Evolutionary conservation across 1,140 invertebrate genomes (phyloP).

Genomic region (Latrodectus geometricus): DNA sequence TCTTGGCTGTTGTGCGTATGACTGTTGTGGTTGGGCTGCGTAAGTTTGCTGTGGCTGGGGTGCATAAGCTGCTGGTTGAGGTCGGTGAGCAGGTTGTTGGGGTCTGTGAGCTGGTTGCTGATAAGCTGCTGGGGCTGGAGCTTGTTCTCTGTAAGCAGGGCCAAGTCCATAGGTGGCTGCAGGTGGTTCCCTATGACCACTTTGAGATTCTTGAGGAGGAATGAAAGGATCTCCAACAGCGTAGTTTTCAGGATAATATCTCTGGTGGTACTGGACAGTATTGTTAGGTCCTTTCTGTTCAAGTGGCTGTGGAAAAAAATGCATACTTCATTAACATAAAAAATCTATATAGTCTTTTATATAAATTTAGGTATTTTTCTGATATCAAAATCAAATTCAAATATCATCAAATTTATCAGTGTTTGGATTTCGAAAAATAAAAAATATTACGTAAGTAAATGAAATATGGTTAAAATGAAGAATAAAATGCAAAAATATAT

Average conservation of each 20-base stretch:
- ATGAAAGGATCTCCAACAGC: slow-evolving; percentile 56
- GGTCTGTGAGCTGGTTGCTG: slow-evolving; percentile 19
- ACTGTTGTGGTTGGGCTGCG: not conserved
- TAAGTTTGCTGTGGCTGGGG: slow-evolving; percentile 11
- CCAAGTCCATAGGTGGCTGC: slow-evolving; percentile 51
- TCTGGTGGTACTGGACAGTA: slow-evolving; percentile 85
- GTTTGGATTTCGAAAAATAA: too few relatives aligned
- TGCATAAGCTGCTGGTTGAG: slow-evolving; percentile 1
- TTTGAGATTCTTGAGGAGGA: slow-evolving; percentile 44
- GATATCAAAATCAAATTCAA: too few relatives aligned
- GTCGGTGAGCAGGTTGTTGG: slow-evolving; percentile 9
- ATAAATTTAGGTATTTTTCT: too few relatives aligned
- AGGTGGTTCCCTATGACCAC: slow-evolving; percentile 14
- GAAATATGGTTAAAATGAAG: too few relatives aligned
- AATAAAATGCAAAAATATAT: too few relatives aligned
- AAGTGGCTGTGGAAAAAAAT: slow-evolving; percentile 54
- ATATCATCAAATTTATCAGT: too few relatives aligned
- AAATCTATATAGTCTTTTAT: not conserved
- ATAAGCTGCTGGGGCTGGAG: not conserved
- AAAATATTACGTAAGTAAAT: too few relatives aligned
- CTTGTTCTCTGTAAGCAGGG: slow-evolving; percentile 52
- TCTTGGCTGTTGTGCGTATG: slow-evolving; percentile 10
- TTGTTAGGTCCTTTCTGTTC: slow-evolving; percentile 74
- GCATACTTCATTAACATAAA: not conserved
- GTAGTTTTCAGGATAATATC: slow-evolving; percentile 71